These are phyloP conservation scores for Hyphantria cunea DNA, from an alignment of 1,140 invertebrate genomes.

Conservation along the genomic window DNA sequence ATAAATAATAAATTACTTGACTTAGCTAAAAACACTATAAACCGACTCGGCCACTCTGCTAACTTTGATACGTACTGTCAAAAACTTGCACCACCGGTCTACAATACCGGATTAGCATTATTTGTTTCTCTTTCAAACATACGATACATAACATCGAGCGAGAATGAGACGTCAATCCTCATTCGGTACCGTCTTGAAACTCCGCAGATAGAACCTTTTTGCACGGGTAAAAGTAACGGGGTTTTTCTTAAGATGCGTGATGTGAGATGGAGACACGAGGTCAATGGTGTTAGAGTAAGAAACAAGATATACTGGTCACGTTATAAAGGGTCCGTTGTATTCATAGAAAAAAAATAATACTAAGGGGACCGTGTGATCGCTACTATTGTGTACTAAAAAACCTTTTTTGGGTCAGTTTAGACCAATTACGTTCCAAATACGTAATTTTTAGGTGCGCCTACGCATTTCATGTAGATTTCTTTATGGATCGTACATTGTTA, in stretches of 20 bases:
- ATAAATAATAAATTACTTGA: constrained; percentile 39
- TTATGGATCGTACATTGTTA: not conserved
- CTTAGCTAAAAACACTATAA: constrained; percentile 50
- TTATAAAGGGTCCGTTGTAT: constrained; percentile 48
- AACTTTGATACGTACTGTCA: constrained; percentile 71
- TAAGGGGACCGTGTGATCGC: constrained; percentile 1
- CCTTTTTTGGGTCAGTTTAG: constrained; percentile 22
- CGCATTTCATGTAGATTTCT: not conserved
- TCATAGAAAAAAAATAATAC: constrained; percentile 19
- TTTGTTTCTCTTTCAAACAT: constrained; percentile 29
- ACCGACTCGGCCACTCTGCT: constrained; percentile 32
- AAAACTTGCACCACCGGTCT: constrained; percentile 75
- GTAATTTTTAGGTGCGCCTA: not conserved
- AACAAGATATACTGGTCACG: constrained; percentile 50
- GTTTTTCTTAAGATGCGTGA: constrained; percentile 76
- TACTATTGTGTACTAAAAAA: constrained; percentile 8
- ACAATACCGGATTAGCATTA: constrained; percentile 47
- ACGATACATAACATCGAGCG: not conserved
- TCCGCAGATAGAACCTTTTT: constrained; percentile 77
- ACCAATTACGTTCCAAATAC: constrained; percentile 38
- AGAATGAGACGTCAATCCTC: constrained; percentile 44
- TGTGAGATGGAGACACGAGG: constrained; percentile 51
- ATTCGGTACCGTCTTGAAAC: constrained; percentile 20
- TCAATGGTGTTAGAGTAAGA: constrained; percentile 53
- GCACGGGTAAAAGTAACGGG: constrained; percentile 80